Base-by-base conservation (phyloP, 2,888 invertebrate species). In the Prenolepis imparis region DNA sequence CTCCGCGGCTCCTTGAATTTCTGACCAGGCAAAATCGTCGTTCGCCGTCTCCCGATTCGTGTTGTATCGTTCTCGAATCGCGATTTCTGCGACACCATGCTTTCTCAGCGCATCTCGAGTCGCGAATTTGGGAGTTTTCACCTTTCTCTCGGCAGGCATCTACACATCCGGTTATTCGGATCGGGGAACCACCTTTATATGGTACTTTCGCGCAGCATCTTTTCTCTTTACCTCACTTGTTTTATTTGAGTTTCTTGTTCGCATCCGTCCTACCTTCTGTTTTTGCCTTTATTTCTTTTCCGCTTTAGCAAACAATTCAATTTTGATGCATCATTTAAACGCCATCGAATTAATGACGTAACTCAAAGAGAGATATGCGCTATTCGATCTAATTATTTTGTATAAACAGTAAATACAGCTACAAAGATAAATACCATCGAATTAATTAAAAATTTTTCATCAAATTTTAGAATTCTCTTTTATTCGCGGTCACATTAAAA, bases 51-150 rank as follows among this genome's bases (percentile, higher is more conserved):
- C 88, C 80, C 78, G 70, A 86, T 90, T 89, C 91, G 90, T 90
- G 92, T 89, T 91, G 92, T 92, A 92, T 92, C 91, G 90, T 91
- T 88, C 89, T 88, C 88, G 86, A 87, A 92, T 92, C 91, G 85
- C 86, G 86, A 86, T 88, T 87, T 89, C 82, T 84, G 86, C 84
- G 84, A 21, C 57, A 32, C 84, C 82, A 70, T 77, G 90, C 90
- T 92, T 90, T 88, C 88, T 91, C 90, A 90, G 91, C 91, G 88
- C 52, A 9, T 52, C n/a, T 75, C 83, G 86, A 75, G 48, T 52
- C 59, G 32, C 41, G 72, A 32, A 32, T 44, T 57, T 73, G 63
- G 24, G 36, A 80, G 83, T 85, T 87, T 84, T 82, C 74, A 83
- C 88, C 77, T 86, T 84, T 77, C 74, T 86, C 84, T 81, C 48